Evolutionary conservation across 2,888 invertebrate species (phyloP).

Genomic region (Andrena dorsata): DNA sequence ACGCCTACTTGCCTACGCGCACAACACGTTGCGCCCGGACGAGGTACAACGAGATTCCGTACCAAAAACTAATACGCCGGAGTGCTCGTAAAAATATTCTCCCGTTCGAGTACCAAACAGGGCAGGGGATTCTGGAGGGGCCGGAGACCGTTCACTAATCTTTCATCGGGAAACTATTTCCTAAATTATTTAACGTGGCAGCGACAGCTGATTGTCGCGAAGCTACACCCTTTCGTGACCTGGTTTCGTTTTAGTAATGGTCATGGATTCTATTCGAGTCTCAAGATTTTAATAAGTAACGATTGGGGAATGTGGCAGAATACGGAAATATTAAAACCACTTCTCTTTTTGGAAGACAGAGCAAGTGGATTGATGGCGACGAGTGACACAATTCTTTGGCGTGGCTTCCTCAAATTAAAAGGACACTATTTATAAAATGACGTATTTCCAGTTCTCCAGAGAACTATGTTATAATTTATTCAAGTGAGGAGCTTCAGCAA

Average conservation of each 20-base stretch:
- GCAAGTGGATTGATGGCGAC: too few relatives aligned
- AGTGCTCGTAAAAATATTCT: constrained; percentile 47
- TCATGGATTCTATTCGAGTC: background rate
- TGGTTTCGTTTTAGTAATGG: background rate
- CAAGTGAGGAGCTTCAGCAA: too few relatives aligned
- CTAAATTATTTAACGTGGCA: background rate
- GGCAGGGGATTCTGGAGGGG: background rate
- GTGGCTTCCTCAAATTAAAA: too few relatives aligned
- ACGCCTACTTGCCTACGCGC: background rate
- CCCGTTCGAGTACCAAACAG: background rate
- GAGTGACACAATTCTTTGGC: too few relatives aligned
- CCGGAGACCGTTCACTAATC: constrained; percentile 20
- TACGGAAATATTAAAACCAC: too few relatives aligned
- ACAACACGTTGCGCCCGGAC: background rate
- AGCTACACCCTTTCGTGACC: background rate
- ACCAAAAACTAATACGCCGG: constrained; percentile 18
- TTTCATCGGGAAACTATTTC: constrained; percentile 10
- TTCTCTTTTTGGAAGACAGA: too few relatives aligned
- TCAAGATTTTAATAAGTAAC: too few relatives aligned
- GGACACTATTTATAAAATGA: too few relatives aligned
- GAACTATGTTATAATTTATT: too few relatives aligned
- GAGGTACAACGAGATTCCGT: constrained; percentile 8
- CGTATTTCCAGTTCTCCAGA: too few relatives aligned
- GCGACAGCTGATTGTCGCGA: background rate
- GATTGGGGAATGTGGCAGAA: too few relatives aligned